Evolutionary conservation across 2,797 vertebrate species (phyloP).

Genomic region (Podarcis lilfordi): DNA sequence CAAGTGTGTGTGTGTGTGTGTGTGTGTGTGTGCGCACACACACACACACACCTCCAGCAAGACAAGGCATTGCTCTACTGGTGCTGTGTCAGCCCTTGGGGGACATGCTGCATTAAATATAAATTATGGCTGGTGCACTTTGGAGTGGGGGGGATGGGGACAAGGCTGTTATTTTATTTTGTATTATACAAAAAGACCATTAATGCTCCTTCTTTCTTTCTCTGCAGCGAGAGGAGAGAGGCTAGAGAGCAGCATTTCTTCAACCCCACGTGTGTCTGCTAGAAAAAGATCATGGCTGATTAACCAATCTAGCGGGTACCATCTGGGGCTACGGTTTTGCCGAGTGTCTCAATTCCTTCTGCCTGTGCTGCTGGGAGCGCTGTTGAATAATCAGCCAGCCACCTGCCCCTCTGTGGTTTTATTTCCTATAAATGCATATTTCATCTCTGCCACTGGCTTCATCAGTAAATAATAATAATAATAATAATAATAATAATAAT

Average conservation of each 20-base stretch:
- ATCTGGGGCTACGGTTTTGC: constrained; percentile 20
- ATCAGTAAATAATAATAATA: not conserved
- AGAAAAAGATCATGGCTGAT: constrained; percentile 34
- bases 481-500: not conserved
- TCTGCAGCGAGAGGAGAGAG: not conserved
- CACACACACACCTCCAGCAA: not conserved
- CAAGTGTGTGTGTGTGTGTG: not conserved
- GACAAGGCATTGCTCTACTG: not conserved
- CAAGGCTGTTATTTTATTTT: not conserved
- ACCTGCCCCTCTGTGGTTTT: not conserved
- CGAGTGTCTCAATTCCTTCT: constrained; percentile 2
- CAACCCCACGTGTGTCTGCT: constrained; percentile 6
- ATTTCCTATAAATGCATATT: not conserved
- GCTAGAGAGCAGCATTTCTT: not conserved
- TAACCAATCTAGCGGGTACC: constrained; percentile 36
- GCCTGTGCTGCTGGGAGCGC: not conserved
- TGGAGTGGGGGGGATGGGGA: not conserved
- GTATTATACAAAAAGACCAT: not conserved
- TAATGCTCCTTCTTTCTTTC: not conserved
- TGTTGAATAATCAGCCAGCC: constrained; percentile 18
- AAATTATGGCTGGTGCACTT: not conserved
- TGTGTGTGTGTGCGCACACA: not conserved
- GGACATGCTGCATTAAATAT: constrained; percentile 4
- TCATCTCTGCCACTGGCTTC: not conserved
- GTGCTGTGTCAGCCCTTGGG: not conserved